Conservation (phyloP, 2,888 invertebrate genomes). For the Drosophila monieri region DNA sequence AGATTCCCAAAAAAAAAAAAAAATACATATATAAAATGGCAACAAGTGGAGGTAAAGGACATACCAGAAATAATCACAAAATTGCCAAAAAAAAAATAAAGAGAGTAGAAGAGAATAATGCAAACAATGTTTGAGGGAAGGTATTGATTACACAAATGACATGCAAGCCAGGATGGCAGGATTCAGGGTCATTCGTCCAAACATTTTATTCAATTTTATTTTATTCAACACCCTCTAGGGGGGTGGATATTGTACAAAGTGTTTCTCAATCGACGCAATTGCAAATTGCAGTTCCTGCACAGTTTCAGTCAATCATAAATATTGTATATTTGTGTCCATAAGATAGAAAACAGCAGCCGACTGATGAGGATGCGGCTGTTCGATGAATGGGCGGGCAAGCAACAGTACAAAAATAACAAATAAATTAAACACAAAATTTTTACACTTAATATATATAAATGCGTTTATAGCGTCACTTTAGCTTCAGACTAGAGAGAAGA, state of each 20-base stretch:
- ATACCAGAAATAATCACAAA: neutral
- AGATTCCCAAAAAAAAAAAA: constrained; percentile 7
- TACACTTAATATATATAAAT: constrained; percentile 12
- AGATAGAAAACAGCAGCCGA: constrained; percentile 29
- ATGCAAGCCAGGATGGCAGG: constrained; percentile 11
- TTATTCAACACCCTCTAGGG: neutral
- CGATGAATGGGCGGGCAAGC: constrained; percentile 18
- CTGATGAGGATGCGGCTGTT: neutral
- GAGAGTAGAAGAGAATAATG: neutral
- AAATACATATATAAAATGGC: constrained; percentile 8
- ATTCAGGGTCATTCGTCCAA: neutral
- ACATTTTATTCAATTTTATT: constrained; percentile 32
- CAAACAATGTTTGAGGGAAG: neutral
- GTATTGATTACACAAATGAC: constrained; percentile 40
- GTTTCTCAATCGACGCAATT: constrained; percentile 19
- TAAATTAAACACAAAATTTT: neutral
- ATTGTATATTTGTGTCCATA: constrained; percentile 29
- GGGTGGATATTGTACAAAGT: constrained; percentile 13
- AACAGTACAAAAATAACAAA: constrained; percentile 1
- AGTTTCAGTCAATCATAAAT: constrained; percentile 49
- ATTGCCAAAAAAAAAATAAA: constrained; percentile 1
- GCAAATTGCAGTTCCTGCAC: constrained; percentile 57
- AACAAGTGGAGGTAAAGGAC: constrained; percentile 28
- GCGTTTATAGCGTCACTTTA: constrained; percentile 37
- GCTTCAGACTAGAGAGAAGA: constrained; percentile 3